Percentiles rank a stretch among this genome's conserved stretches.
These are phyloP conservation scores for Sceloporus tristichus DNA, from an alignment of 2,113 vertebrate species.

Conservation along the genomic window DNA sequence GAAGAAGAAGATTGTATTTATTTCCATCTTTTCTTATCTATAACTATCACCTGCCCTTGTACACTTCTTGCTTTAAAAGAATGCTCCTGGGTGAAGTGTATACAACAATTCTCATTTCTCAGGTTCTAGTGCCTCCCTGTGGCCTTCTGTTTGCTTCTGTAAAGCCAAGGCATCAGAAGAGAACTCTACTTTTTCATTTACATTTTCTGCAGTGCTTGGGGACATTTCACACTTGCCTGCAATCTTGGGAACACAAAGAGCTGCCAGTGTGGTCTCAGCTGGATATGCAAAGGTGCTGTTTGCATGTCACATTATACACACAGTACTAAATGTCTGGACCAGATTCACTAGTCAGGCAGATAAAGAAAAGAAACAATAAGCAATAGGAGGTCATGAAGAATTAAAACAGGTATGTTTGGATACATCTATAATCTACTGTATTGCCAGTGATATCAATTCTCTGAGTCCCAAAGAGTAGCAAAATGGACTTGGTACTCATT, in stretches of 20 bases:
- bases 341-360: not conserved
- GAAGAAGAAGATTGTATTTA: not conserved
- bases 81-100: not conserved
- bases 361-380: not conserved
- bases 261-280: not conserved
- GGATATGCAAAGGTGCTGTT: not conserved
- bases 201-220: not conserved
- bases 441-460: not conserved
- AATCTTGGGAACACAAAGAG: not conserved
- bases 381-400: not conserved
- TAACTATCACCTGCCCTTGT: not conserved
- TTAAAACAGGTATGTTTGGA: not conserved
- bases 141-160: not conserved
- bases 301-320: not conserved
- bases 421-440: not conserved
- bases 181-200: not conserved
- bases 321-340: not conserved
- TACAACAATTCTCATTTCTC: conserved; percentile 2
- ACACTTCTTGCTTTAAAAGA: not conserved
- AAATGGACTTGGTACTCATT: not conserved
- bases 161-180: not conserved
- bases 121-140: not conserved
- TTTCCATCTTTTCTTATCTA: not conserved
- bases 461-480: not conserved
- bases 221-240: not conserved